Percentiles rank a stretch among this genome's conserved stretches.
Evolutionary conservation across 2,888 invertebrate species (phyloP).

Genomic region (Ophioninae sp.): DNA sequence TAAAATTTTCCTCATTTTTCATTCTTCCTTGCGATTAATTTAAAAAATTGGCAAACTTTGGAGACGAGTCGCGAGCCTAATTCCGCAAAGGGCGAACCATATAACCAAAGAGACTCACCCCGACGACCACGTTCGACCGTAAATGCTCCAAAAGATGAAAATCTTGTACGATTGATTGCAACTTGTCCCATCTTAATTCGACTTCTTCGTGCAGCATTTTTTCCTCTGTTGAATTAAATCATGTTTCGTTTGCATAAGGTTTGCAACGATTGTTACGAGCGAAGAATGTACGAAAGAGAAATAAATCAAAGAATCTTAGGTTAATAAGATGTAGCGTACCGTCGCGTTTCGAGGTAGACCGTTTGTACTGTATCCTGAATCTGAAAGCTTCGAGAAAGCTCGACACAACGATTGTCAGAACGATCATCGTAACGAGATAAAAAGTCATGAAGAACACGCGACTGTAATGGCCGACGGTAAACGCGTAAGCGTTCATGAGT

Average conservation of each 20-base stretch:
- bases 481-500: slow-evolving; percentile 92
- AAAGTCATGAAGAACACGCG: slow-evolving; percentile 94
- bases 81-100: not conserved
- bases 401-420: slow-evolving; percentile 94
- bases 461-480: slow-evolving; percentile 87
- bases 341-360: slow-evolving; percentile 89
- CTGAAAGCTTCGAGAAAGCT: slow-evolving; percentile 94
- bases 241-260: not conserved
- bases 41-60: not conserved
- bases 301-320: not conserved
- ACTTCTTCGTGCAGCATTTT: slow-evolving; percentile 89
- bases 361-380: slow-evolving; percentile 93
- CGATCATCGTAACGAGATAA: slow-evolving; percentile 94
- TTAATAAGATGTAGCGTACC: slow-evolving; percentile 81
- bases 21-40: not conserved
- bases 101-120: slow-evolving; percentile 77
- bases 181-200: slow-evolving; percentile 87
- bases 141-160: slow-evolving; percentile 82
- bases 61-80: not conserved
- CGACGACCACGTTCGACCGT: slow-evolving; percentile 82
- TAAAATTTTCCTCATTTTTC: slow-evolving; percentile 66
- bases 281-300: not conserved
- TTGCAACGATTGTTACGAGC: not conserved
- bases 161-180: slow-evolving; percentile 83
- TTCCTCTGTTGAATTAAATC: slow-evolving; percentile 83